Evolutionary conservation across 2,797 vertebrate genomes (phyloP), one percentile per base, ranked within the genome.

Genomic region (Pseudotriccus pelzelni): DNA sequence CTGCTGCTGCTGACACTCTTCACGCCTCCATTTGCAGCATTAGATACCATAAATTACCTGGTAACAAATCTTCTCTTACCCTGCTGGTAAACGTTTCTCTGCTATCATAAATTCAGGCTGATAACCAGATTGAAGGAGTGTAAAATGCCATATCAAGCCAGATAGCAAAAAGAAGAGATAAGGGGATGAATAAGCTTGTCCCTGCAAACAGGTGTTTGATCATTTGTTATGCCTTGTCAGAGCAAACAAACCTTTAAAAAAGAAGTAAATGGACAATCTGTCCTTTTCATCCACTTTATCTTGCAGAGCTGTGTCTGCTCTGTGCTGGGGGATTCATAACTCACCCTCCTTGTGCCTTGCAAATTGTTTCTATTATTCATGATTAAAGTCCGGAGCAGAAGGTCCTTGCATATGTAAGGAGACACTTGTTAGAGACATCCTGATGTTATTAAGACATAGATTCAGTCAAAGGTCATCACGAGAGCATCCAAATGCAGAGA

Each of bases 341-440:
- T 68, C 55, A 58, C 81, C 76, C 87, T 43, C 44, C 46, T 34
- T 34, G 43, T 62, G 68, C 55, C 78, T 67, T 6, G 14, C 55
- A 77, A 77, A 82, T 89, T 36, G 75, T 93, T 84, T 74, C 75
- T 77, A 30, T 84, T 84, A 68, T 68, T 93, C 75, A 73, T 69
- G 66, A 60, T 77, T 64, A 77, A 87, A 60, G 90, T 64, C 70
- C 32, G 4, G 87, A 90, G 84, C 66, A 81, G 84, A 59, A 90
- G 93, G 84, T 50, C 68, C 87, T 46, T 85, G 70, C 44, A 36
- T 59, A 23, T 55, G 16, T 63, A 25, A 84, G 60, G 60, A 81
- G 64, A 49, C 49, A 68, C 58, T 72, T 68, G 83, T 64, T 90
- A 55, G 63, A 87, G 64, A 64, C 49, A 28, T 39, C 24, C 44